Percentiles rank a stretch among this genome's conserved stretches.
These are phyloP conservation scores for human DNA, from an alignment of 2,113 vertebrate species.

Conservation along the genomic window GRCh38 chr4:173047001-173047500, in stretches of 20 bases:
- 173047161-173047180: conserved; percentile 12
- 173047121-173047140: not conserved
- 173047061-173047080: conserved; percentile 6
- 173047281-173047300: too few relatives aligned
- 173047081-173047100: not conserved
- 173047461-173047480: not conserved
- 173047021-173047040: conserved; percentile 53
- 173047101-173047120: not conserved
- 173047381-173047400: not conserved
- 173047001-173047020: conserved; percentile 23
- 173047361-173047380: not conserved
- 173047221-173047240: not conserved
- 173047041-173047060: conserved; percentile 48
- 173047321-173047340: not conserved
- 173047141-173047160: not conserved
- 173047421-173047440: not conserved
- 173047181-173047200: not conserved
- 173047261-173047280: not conserved
- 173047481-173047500: too few relatives aligned
- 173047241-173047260: not conserved
- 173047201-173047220: not conserved
- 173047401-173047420: not conserved
- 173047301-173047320: not conserved
- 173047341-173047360: not conserved
- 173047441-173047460: not conserved